Base-by-base conservation (phyloP, 2,797 vertebrate genomes). In the Heteromormyrus szaboi region DNA sequence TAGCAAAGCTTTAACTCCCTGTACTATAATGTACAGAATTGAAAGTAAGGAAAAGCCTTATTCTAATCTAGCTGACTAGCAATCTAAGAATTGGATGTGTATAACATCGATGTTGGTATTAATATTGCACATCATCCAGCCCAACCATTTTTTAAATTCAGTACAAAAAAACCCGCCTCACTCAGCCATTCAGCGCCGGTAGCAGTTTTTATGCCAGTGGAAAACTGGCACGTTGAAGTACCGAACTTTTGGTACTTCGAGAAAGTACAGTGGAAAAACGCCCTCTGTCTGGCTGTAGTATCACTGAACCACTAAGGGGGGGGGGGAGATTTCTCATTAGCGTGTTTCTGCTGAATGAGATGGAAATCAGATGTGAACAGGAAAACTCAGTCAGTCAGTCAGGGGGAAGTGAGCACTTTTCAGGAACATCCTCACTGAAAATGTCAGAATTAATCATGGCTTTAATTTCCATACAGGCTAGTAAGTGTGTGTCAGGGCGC, bases 381-480 rank as follows among this genome's bases (percentile, higher is more conserved):
- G 17, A 29, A 56, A 86, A 25, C 25, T 50, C 48, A 37, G 50
- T 22, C 25, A 56, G 85, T 56, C 68, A 86, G 85, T 46, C 54
- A 51, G n/a, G 44, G 54, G 33, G 48, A 44, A 44, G 62, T 11
- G 12, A 33, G 17, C 7, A 50, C 12, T 86, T 86, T n/a, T 29
- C 25, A 86, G 81, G 81, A n/a, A 85, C 84, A 79, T 65, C 85
- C 81, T 68, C 46, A 37, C 14, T 22, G 87, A 88, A 87, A 89
- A 85, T 65, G 88, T 89, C 85, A 88, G 89, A 90, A 92, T 92
- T 92, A 92, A 93, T 92, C 89, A 91, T 79, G 85, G 89, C 44
- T 65, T 89, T 92, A 72, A 92, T 90, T 92, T 92, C 90, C 92
- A 90, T 90, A 91, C 88, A 86, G 90, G 88, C 90, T 88, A 68